A percentile compares a stretch with the other conserved stretches of the same genome.
Evolutionary conservation across 2,797 vertebrate species (phyloP).

Genomic region (Psittacula echo): DNA sequence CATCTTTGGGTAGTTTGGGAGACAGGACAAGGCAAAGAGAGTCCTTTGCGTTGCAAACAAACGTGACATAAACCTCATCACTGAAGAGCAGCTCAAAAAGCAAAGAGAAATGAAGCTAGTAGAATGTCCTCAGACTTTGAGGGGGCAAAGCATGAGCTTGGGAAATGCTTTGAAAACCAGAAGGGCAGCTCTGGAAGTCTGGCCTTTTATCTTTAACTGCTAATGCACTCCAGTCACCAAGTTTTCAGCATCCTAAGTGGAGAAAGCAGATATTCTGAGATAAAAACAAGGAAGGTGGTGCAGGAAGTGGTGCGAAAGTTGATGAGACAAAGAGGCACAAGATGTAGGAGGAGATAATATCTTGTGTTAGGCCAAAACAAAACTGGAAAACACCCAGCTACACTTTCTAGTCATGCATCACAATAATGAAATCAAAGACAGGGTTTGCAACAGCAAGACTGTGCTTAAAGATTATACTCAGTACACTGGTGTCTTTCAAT

Average conservation of each 20-base stretch:
- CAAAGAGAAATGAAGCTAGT: background rate
- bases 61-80: background rate
- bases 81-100: background rate
- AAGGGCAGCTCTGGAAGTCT: background rate
- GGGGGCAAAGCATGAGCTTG: background rate
- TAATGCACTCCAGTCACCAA: background rate
- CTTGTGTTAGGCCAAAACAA: background rate
- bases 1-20: fast-evolving
- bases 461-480: fast-evolving
- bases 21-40: background rate
- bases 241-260: background rate
- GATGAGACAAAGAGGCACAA: background rate
- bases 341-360: background rate
- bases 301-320: background rate
- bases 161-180: background rate
- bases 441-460: background rate
- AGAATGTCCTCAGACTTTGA: background rate
- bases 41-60: background rate
- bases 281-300: background rate
- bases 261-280: background rate
- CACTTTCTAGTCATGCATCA: background rate
- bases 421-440: background rate
- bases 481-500: background rate
- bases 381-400: background rate
- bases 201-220: background rate